Evolutionary conservation across 2,797 vertebrate genomes (phyloP).

Genomic region (Avahi laniger): DNA sequence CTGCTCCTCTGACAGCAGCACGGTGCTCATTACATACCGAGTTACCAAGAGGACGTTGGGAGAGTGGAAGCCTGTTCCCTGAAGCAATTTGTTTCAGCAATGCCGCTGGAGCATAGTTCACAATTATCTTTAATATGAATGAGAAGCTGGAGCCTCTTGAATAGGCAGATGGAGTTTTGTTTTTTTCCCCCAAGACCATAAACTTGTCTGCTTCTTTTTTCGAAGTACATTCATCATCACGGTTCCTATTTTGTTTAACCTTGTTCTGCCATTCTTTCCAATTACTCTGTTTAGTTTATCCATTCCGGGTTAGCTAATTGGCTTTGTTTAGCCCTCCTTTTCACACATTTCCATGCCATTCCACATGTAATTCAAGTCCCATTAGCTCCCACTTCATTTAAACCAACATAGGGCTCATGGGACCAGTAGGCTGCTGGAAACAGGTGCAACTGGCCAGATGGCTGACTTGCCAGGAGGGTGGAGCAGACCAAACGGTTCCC

Average conservation of each 20-base stretch:
- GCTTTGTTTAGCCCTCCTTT: slow-evolving; percentile 58
- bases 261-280: slow-evolving; percentile 50
- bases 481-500: neutral
- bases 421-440: slow-evolving; percentile 59
- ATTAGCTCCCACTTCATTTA: slow-evolving; percentile 77
- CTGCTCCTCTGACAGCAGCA: slow-evolving; percentile 42
- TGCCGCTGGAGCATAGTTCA: slow-evolving; percentile 68
- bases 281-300: slow-evolving; percentile 54
- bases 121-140: slow-evolving; percentile 79
- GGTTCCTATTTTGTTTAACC: slow-evolving; percentile 63
- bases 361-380: slow-evolving; percentile 72
- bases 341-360: slow-evolving; percentile 66
- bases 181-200: slow-evolving; percentile 58
- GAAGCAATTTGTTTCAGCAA: slow-evolving; percentile 76
- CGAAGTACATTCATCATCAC: slow-evolving; percentile 58
- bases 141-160: slow-evolving; percentile 80
- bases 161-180: slow-evolving; percentile 74
- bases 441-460: slow-evolving; percentile 63
- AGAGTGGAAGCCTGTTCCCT: slow-evolving; percentile 63
- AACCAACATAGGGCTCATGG: slow-evolving; percentile 63
- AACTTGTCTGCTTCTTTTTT: slow-evolving; percentile 66
- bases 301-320: slow-evolving; percentile 42
- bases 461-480: slow-evolving; percentile 27
- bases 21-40: slow-evolving; percentile 25
- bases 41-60: slow-evolving; percentile 33